These are phyloP conservation scores for Xanthorhoe designata DNA, from an alignment of 2,888 invertebrate species.

Conservation along the genomic window DNA sequence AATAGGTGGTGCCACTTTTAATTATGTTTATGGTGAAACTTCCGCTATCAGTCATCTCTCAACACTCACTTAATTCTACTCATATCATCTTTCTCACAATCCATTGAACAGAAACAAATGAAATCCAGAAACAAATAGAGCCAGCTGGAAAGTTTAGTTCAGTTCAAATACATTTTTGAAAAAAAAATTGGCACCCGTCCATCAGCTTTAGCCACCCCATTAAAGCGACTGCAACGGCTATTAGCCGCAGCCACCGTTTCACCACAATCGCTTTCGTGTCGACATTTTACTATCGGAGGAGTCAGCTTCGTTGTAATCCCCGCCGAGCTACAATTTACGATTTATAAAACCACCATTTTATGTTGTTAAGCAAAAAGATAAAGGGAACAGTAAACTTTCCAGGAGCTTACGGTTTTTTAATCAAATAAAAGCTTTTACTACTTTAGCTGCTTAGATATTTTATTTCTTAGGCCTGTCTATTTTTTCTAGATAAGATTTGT, in stretches of 20 bases:
- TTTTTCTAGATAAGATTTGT: too few species aligned
- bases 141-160: not conserved
- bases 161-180: conserved; percentile 37
- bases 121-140: not conserved
- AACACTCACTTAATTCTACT: too few species aligned
- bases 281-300: conserved; percentile 81
- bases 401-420: conserved; percentile 45
- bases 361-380: conserved; percentile 62
- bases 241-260: conserved; percentile 62
- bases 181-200: conserved; percentile 59
- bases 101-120: not conserved
- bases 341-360: conserved; percentile 71
- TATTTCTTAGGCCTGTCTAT: too few species aligned
- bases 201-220: conserved; percentile 65
- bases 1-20: too few species aligned
- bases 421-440: not conserved
- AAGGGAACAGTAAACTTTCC: conserved; percentile 61
- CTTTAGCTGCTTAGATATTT: not conserved
- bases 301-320: conserved; percentile 77
- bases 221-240: conserved; percentile 62
- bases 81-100: too few species aligned
- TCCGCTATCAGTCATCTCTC: too few species aligned
- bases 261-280: conserved; percentile 77
- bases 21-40: too few species aligned
- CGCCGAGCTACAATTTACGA: conserved; percentile 74